These are phyloP conservation scores for Notechis scutatus DNA, from an alignment of 2,113 vertebrate species.

Conservation along the genomic window DNA sequence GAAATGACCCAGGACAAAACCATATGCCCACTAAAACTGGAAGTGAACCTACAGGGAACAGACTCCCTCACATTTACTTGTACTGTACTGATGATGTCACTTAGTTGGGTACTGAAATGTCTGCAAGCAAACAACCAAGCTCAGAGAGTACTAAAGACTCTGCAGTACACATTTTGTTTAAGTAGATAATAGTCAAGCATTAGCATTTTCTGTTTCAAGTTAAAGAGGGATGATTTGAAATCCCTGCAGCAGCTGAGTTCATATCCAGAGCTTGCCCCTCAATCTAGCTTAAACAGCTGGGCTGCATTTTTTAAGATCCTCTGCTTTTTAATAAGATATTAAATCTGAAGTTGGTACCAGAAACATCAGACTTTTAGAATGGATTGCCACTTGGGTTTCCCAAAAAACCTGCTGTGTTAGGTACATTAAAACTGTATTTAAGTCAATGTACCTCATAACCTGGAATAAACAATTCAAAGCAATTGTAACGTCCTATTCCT, in stretches of 20 bases:
- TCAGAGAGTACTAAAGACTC: background rate
- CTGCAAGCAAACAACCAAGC: background rate
- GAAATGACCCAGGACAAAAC: background rate
- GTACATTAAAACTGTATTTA: background rate
- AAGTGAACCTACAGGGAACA: background rate
- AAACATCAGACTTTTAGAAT: background rate
- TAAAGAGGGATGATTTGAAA: conserved; percentile 10
- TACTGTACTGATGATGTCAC: background rate
- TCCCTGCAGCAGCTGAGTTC: conserved; percentile 2
- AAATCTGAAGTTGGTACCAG: conserved; percentile 6
- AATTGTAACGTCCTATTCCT: background rate
- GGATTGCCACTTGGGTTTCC: background rate
- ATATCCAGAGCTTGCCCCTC: background rate
- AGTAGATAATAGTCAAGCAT: background rate
- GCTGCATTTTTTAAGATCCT: background rate
- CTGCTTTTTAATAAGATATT: background rate
- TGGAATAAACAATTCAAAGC: background rate
- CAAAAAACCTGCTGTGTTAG: background rate
- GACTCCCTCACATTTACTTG: background rate
- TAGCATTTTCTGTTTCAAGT: background rate
- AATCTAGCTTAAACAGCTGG: background rate
- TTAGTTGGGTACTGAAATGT: background rate
- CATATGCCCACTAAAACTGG: background rate
- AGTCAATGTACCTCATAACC: background rate
- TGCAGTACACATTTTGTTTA: background rate